Conservation (phyloP, 2,113 vertebrate species). For the Laticauda laticaudata region DNA sequence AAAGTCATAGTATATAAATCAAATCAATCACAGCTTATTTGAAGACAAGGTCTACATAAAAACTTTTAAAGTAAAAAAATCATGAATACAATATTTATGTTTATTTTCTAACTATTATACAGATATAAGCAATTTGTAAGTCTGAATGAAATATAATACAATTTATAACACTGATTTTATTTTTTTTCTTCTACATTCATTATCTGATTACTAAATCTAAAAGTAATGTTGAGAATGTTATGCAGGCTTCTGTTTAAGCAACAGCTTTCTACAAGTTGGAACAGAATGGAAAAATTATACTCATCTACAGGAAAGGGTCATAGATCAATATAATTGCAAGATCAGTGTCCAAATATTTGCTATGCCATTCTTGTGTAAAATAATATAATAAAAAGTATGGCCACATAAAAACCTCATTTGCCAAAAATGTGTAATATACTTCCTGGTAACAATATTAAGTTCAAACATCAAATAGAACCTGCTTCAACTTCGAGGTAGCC, state of each 20-base stretch:
- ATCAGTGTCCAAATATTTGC: background rate
- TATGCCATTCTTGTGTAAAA: background rate
- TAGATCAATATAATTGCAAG: background rate
- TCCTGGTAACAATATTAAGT: background rate
- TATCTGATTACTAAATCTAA: background rate
- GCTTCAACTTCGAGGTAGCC: background rate
- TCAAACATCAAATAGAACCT: background rate
- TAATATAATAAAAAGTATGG: background rate
- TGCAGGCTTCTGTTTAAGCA: background rate
- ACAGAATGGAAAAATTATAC: background rate
- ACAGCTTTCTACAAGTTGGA: background rate
- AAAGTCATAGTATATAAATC: slow-evolving; percentile 79
- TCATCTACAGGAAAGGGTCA: background rate
- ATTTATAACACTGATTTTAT: background rate
- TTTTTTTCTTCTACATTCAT: background rate
- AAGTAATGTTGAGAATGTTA: background rate
- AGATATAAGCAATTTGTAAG: background rate
- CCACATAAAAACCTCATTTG: background rate
- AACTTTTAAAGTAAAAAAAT: slow-evolving; percentile 52
- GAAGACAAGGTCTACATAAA: slow-evolving; percentile 52
- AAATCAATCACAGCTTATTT: slow-evolving; percentile 69
- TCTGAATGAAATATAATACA: background rate
- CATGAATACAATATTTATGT: slow-evolving; percentile 31
- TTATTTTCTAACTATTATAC: slow-evolving; percentile 17
- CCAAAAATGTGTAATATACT: background rate